Conservation (phyloP, 2,113 vertebrate genomes). For the Trinectes maculatus region DNA sequence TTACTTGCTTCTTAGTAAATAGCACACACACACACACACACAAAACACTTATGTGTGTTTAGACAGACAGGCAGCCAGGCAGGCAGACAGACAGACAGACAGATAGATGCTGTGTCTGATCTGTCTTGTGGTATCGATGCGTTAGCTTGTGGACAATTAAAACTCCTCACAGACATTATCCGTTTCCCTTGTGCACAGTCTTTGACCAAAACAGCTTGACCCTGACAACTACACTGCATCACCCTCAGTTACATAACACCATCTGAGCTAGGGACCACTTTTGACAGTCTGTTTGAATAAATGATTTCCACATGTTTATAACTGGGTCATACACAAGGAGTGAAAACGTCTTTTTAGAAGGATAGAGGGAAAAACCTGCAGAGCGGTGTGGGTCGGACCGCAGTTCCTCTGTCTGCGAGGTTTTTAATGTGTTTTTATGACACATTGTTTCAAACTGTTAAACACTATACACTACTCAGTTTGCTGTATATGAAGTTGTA, state of each 20-base stretch:
- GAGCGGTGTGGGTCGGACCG: slow-evolving; percentile 5
- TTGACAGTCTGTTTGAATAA: slow-evolving; percentile 74
- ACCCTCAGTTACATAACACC: slow-evolving; percentile 68
- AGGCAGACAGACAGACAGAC: background rate
- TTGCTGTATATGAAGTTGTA: background rate
- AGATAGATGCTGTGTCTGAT: background rate
- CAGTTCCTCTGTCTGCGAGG: background rate
- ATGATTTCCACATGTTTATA: slow-evolving; percentile 77
- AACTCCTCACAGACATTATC: slow-evolving; percentile 17
- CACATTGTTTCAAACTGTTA: background rate
- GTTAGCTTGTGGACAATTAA: slow-evolving; percentile 20
- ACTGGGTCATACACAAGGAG: slow-evolving; percentile 58
- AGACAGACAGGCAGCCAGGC: too few relatives aligned
- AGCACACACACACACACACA: too few relatives aligned
- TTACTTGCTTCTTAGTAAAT: slow-evolving; percentile 1
- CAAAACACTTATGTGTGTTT: too few relatives aligned
- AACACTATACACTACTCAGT: background rate
- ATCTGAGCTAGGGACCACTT: slow-evolving; percentile 61
- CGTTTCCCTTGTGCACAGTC: slow-evolving; percentile 14
- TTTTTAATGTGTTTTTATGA: slow-evolving; percentile 21
- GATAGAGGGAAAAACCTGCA: slow-evolving; percentile 26
- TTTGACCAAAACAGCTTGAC: slow-evolving; percentile 44
- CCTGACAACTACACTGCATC: slow-evolving; percentile 45
- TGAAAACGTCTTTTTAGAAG: slow-evolving; percentile 36
- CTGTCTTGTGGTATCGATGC: background rate